phyloP scores from a whole-genome alignment of 64 coral and sea anemone genomes.

The Porites lutea region DNA sequence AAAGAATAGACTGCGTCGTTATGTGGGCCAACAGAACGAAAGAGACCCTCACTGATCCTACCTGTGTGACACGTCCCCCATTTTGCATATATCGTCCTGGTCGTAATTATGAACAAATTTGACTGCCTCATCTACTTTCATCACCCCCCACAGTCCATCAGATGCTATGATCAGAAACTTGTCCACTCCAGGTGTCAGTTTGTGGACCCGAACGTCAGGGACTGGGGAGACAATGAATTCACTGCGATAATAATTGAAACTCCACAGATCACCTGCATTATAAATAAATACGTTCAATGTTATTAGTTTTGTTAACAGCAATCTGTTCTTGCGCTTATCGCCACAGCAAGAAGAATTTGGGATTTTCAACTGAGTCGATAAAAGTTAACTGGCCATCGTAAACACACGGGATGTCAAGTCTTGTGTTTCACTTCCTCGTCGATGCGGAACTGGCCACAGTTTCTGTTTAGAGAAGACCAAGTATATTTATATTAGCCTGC shows the following conservation, averaged over 20 bases:
- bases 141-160: slow-evolving; percentile 94
- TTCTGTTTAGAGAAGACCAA: too few relatives aligned
- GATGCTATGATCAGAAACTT: slow-evolving; percentile 89
- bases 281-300: neutral
- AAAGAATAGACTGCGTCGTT: too few relatives aligned
- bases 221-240: slow-evolving; percentile 93
- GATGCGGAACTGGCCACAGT: too few relatives aligned
- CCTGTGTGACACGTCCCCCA: slow-evolving; percentile 91
- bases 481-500: too few relatives aligned
- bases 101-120: slow-evolving; percentile 81
- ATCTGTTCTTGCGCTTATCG: too few relatives aligned
- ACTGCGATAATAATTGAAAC: slow-evolving; percentile 88
- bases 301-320: too few relatives aligned
- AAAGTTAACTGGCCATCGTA: too few relatives aligned
- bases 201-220: slow-evolving; percentile 85
- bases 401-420: too few relatives aligned
- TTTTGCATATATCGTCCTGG: slow-evolving; percentile 72
- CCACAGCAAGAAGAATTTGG: too few relatives aligned
- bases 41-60: slow-evolving; percentile 7
- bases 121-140: slow-evolving; percentile 88
- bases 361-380: too few relatives aligned
- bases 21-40: too few relatives aligned
- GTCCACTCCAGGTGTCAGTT: slow-evolving; percentile 70
- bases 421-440: too few relatives aligned
- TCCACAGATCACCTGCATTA: slow-evolving; percentile 90